Base-by-base conservation (phyloP, 2,797 vertebrate genomes). In the Danio aesculapii region DNA sequence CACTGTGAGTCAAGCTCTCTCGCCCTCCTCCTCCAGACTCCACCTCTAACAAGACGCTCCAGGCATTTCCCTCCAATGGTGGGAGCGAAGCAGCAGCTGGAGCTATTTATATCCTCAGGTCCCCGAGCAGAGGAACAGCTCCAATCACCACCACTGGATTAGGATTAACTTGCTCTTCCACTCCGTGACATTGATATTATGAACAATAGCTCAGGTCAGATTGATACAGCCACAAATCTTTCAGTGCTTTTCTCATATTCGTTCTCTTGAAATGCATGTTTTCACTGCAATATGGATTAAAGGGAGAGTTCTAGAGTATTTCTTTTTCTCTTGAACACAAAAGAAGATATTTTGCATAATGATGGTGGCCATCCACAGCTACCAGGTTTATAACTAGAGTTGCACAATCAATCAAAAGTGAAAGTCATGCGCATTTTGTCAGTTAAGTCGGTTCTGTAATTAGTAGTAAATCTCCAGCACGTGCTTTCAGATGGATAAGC, bases 41-140 rank as follows among this genome's bases (percentile, higher is more conserved):
- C 67, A 52, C 68, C 68, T 71, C 77, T 62, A 43, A 78, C 77
- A 52, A 78, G 44, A 70, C 11, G 55, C 57, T 50, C 67, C 39
- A 64, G 58, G 58, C 68, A 30, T 53, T 69, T 62, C 30, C 77
- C 68, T 71, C 77, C 67, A 79, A 71, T 72, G 69, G 68, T 44
- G 68, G 14, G 39, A 19, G 49, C 8, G 10, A 53, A 53, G 50
- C 68, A 62, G 64, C 85, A 84, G 83, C 58, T 72, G 74, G 69
- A 50, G 81, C 81, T 84, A 86, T 83, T 81, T 81, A 83, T 84
- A 86, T 82, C 14, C 47, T 64, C 47, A 75, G 81, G 75, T 79
- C 80, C 73, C 81, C 73, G 69, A 79, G 83, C 75, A 77, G 68
- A 62, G 85, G 41, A 71, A 17, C n/a, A 13, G 53, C 62, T 72